Percentiles rank a stretch among this genome's conserved stretches.
These are phyloP conservation scores for Natrix natrix DNA, from an alignment of 2,797 vertebrate species.

Conservation along the genomic window DNA sequence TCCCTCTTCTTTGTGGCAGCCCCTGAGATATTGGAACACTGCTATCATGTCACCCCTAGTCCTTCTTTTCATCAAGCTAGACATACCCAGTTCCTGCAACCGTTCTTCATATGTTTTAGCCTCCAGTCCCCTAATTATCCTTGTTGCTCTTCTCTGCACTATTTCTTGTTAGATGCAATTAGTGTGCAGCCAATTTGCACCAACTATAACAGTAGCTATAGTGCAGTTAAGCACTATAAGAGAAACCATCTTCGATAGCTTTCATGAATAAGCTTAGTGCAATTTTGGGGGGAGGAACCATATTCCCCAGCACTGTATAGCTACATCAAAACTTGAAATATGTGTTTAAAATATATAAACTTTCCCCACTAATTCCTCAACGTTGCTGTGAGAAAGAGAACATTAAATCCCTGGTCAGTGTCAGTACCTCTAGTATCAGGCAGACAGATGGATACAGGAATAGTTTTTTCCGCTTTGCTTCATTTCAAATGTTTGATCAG, in stretches of 20 bases:
- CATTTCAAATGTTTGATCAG: conserved; percentile 25
- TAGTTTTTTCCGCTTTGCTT: conserved; percentile 11
- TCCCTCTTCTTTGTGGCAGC: too few relatives aligned
- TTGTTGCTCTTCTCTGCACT: too few relatives aligned
- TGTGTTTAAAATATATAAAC: background rate
- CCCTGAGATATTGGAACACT: too few relatives aligned
- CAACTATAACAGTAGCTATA: background rate
- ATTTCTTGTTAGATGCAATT: background rate
- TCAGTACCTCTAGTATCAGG: background rate
- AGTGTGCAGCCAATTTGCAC: background rate
- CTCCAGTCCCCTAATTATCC: too few relatives aligned
- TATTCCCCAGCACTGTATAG: background rate
- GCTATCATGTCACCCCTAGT: too few relatives aligned
- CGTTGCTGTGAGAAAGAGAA: background rate
- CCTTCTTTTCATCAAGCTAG: too few relatives aligned
- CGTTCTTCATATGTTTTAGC: too few relatives aligned
- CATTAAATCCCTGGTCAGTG: background rate
- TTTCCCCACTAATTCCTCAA: background rate
- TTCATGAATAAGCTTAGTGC: background rate
- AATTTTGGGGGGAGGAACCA: background rate
- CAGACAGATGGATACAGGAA: background rate
- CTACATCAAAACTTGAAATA: background rate
- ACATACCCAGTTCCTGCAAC: too few relatives aligned
- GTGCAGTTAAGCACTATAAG: background rate
- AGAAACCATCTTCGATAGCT: too few relatives aligned